Percentiles rank a stretch among this genome's conserved stretches.
Conservation (phyloP, 2,797 vertebrate genomes). For the Phoxinus dragarum region DNA sequence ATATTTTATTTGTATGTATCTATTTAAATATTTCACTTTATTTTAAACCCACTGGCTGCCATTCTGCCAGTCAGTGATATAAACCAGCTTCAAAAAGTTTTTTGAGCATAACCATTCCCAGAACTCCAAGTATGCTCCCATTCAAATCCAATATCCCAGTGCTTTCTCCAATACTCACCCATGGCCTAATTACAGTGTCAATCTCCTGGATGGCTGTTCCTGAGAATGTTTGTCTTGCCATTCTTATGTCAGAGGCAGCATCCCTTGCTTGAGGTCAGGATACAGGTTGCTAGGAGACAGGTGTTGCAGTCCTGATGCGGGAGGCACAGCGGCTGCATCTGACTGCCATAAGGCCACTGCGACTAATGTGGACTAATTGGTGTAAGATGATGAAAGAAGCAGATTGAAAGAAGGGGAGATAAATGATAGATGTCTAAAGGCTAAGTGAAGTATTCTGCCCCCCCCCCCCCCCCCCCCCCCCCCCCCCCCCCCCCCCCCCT, state of each 20-base stretch:
- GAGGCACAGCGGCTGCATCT: constrained; percentile 24
- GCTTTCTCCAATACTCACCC: constrained; percentile 1
- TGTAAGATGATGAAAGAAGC: constrained; percentile 57
- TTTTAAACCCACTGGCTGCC: neutral
- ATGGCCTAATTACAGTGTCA: constrained; percentile 15
- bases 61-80: neutral
- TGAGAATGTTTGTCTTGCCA: constrained; percentile 46
- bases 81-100: neutral
- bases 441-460: constrained; percentile 47
- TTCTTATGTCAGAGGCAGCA: constrained; percentile 55
- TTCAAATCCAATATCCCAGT: neutral
- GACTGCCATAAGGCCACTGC: constrained; percentile 53
- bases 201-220: constrained; percentile 32
- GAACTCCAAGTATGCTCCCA: neutral
- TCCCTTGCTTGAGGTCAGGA: constrained; percentile 53
- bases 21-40: neutral
- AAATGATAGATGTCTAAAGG: constrained; percentile 59
- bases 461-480: constrained; percentile 36
- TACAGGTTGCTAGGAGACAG: constrained; percentile 67
- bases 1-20: neutral
- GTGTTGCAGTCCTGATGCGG: constrained; percentile 57
- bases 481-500: constrained; percentile 46
- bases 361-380: constrained; percentile 62
- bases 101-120: neutral
- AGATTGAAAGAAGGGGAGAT: constrained; percentile 61